Evolutionary conservation across 2,113 vertebrate species (phyloP).

Genomic region (Burhinus oedicnemus): DNA sequence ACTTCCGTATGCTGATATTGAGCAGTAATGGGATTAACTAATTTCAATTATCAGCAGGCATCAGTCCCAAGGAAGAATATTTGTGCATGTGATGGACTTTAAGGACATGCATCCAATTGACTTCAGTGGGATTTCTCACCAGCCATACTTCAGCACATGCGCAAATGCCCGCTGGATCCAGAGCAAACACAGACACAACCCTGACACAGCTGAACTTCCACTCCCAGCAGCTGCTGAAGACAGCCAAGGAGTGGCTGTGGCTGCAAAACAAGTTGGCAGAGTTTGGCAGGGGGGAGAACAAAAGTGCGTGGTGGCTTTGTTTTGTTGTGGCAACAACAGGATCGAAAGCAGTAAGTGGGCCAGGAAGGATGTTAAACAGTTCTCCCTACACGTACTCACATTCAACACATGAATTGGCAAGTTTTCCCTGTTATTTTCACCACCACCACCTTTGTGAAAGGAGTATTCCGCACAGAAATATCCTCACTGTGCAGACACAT

Average conservation of each 20-base stretch:
- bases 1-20: background rate
- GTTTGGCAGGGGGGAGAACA: background rate
- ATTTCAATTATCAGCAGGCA: background rate
- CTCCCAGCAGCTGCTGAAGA: background rate
- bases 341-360: background rate
- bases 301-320: rapidly evolving
- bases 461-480: background rate
- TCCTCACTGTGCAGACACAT: background rate
- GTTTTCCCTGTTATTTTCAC: background rate
- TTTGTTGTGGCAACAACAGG: background rate
- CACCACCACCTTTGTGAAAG: background rate
- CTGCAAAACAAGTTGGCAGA: background rate
- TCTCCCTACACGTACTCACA: background rate
- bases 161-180: background rate
- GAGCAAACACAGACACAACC: background rate
- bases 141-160: rapidly evolving
- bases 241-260: background rate
- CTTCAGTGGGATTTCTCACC: background rate
- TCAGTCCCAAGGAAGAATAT: background rate
- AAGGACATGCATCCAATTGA: background rate
- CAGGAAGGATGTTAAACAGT: background rate
- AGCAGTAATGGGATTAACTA: background rate
- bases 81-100: background rate
- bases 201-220: background rate
- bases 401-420: background rate